Conservation (phyloP, 2,888 invertebrate genomes). For the Pterostichus madidus region DNA sequence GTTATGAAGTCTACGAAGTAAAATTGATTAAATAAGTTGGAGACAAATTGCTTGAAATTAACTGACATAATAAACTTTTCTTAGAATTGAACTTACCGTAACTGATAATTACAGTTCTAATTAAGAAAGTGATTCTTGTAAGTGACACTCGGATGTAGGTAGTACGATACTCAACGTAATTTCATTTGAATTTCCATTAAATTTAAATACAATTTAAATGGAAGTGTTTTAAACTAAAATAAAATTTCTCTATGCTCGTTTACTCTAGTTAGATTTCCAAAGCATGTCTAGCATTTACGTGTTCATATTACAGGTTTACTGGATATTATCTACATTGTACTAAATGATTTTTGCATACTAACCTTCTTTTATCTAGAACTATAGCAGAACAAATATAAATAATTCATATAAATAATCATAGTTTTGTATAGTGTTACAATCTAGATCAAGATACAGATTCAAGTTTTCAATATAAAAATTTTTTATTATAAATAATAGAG, state of each 20-base stretch:
- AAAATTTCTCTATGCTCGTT: background rate
- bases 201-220: slow-evolving; percentile 27
- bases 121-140: slow-evolving; percentile 20
- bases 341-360: slow-evolving; percentile 15
- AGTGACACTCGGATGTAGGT: background rate
- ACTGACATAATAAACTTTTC: slow-evolving; percentile 37
- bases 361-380: background rate
- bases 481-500: no score
- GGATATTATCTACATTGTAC: background rate
- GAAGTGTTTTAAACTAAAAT: slow-evolving; percentile 17
- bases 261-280: slow-evolving; percentile 5
- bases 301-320: background rate
- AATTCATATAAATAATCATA: no score
- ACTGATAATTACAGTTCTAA: slow-evolving; percentile 47
- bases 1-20: background rate
- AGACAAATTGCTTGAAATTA: slow-evolving; percentile 22
- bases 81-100: slow-evolving; percentile 18
- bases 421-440: no score
- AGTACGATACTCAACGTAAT: background rate
- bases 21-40: slow-evolving; percentile 27
- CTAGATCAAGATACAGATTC: no score
- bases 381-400: no score
- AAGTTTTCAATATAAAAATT: no score
- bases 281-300: background rate
- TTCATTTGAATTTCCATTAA: slow-evolving; percentile 29